Percentiles rank a stretch among this genome's conserved stretches.
These are phyloP conservation scores for Vicugna pacos DNA, from an alignment of 2,113 vertebrate genomes.

Conservation along the genomic window DNA sequence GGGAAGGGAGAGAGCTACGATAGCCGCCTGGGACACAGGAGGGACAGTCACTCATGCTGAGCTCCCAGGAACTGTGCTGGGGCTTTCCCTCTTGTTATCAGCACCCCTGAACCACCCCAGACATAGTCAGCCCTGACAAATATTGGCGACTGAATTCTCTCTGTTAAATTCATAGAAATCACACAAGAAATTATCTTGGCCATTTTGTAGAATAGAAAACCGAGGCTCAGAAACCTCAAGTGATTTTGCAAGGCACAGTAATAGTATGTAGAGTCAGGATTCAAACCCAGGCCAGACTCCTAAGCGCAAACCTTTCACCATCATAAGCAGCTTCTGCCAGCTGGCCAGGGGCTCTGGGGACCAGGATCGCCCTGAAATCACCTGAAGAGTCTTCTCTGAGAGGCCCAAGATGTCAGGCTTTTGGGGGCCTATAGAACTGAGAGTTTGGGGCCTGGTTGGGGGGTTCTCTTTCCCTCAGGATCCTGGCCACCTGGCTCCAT, in stretches of 20 bases:
- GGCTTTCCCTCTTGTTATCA: too few species aligned
- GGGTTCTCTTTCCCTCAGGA: not conserved
- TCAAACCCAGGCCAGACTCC: not conserved
- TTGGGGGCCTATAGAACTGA: not conserved
- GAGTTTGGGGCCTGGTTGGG: not conserved
- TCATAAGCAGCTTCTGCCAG: not conserved
- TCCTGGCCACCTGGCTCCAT: not conserved
- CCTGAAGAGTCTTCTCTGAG: not conserved
- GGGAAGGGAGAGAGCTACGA: not conserved
- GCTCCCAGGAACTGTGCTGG: not conserved
- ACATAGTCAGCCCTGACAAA: accelerated
- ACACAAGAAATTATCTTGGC: not conserved
- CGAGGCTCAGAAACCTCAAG: not conserved
- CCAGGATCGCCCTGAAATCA: not conserved
- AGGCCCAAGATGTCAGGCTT: not conserved
- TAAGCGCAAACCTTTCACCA: not conserved
- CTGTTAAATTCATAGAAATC: not conserved
- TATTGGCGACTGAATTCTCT: not conserved
- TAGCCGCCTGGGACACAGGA: not conserved
- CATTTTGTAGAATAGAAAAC: not conserved
- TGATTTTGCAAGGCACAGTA: not conserved
- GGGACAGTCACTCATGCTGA: too few species aligned
- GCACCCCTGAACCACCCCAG: not conserved
- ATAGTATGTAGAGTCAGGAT: not conserved
- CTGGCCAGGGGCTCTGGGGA: not conserved